Evolutionary conservation across 2,888 invertebrate genomes (phyloP), one percentile per base, ranked within the genome.

Genomic region (Phlogophora meticulosa): DNA sequence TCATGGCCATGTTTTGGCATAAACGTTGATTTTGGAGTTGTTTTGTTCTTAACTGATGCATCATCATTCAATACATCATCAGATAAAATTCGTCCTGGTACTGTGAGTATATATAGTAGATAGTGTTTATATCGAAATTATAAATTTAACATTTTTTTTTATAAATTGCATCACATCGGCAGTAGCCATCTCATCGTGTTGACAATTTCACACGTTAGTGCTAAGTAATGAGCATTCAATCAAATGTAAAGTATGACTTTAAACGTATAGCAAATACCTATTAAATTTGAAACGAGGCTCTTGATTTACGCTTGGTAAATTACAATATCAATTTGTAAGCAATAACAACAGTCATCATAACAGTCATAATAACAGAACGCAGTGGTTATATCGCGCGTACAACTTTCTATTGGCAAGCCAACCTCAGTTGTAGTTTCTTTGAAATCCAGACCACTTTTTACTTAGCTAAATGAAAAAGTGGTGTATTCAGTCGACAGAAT

Each of bases 401-500:
- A 87, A 90, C 91, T 92, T 92, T 92, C 92, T 92, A 92, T 85
- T 86, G 82, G 84, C 82, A 86, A 87, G 83, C 75, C 61, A 78
- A 81, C 60, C 69, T 71, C 60, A 65, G 72, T 81, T 78, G 84
- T 85, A 88, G 89, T 92, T 92, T 91, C 90, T 91, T 90, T 88
- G 86, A 86, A 87, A 89, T 87, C 80, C 84, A 87, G 86, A 89
- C 86, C 85, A 88, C 88, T 91, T 92, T 92, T 91, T 88, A 89
- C 88, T 90, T 87, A 85, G 84, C 78, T 87, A 86, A 90, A 90
- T 90, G 88, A 90, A 92, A 92, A 91, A 91, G 89, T 89, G 86
- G 88, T 88, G 87, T 90, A 90, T 90, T 88, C 88, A 90, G 89
- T 90, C 86, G 86, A 87, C 90, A 91, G 92, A 93, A 93, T 93